Percentiles rank a stretch among this genome's conserved stretches.
phyloP scores from a whole-genome alignment of 1,140 invertebrate species.

The Sycophaga agraensis region DNA sequence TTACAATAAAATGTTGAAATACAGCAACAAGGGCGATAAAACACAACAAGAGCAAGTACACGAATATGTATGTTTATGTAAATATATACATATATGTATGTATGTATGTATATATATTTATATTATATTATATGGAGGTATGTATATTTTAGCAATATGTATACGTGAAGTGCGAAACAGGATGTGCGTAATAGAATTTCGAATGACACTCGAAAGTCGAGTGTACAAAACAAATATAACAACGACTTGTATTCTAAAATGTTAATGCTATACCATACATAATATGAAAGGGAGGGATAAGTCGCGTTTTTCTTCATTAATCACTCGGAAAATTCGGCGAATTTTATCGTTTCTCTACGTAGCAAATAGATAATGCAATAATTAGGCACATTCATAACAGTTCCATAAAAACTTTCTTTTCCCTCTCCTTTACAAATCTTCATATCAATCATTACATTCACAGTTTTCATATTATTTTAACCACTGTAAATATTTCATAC shows the following conservation, averaged over 20 bases:
- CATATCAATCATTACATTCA: too few species aligned
- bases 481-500: too few species aligned
- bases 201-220: slow-evolving; percentile 26
- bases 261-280: slow-evolving; percentile 20
- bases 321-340: slow-evolving; percentile 10
- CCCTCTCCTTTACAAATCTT: too few species aligned
- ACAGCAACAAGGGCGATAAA: slow-evolving; percentile 29
- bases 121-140: slow-evolving; percentile 9
- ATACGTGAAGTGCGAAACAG: slow-evolving; percentile 26
- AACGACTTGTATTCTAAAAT: slow-evolving; percentile 14
- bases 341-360: neutral
- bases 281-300: neutral
- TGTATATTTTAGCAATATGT: slow-evolving; percentile 16
- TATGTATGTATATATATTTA: slow-evolving; percentile 11
- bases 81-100: slow-evolving; percentile 5
- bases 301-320: neutral
- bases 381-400: slow-evolving; percentile 27
- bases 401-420: neutral
- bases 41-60: slow-evolving; percentile 29
- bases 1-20: slow-evolving; percentile 33
- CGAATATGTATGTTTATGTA: slow-evolving; percentile 12
- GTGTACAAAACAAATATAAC: slow-evolving; percentile 30
- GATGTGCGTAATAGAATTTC: slow-evolving; percentile 27
- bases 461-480: too few species aligned
- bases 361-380: slow-evolving; percentile 18